phyloP scores from a whole-genome alignment of 2,797 vertebrate genomes.

The Graptemys geographica region DNA sequence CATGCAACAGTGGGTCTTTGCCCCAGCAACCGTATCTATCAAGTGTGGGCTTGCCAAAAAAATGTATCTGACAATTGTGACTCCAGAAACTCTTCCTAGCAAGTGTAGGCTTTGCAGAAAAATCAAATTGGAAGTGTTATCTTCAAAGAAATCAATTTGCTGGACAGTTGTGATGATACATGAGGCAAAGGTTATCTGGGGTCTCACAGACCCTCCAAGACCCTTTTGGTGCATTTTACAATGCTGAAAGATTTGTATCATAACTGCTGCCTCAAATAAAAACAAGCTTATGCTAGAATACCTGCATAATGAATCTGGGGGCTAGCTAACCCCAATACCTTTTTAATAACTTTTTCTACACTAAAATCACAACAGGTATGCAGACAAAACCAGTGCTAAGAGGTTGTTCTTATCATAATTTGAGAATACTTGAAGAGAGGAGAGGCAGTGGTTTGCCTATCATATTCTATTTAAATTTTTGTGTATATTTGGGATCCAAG shows the following conservation, averaged over 20 bases:
- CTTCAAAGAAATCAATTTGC: neutral
- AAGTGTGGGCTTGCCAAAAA: neutral
- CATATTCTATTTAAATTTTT: neutral
- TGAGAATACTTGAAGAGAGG: neutral
- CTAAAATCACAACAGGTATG: neutral
- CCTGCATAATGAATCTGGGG: neutral
- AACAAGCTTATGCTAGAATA: neutral
- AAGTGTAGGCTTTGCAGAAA: neutral
- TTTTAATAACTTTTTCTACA: neutral
- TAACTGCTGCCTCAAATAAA: neutral
- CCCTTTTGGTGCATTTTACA: neutral
- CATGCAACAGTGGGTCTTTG: neutral
- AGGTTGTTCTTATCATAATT: neutral
- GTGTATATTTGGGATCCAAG: neutral
- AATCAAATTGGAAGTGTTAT: neutral
- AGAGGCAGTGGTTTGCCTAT: neutral
- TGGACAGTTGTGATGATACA: neutral
- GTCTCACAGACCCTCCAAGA: neutral
- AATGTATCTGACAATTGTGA: no score
- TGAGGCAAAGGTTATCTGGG: neutral
- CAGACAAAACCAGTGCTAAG: neutral
- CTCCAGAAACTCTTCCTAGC: no score
- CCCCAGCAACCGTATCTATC: neutral
- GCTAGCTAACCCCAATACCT: neutral
- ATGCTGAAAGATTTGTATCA: neutral